A percentile compares a stretch with the other conserved stretches of the same genome.
Conservation (phyloP, 2,888 invertebrate species). For the Odiellus spinosus region DNA sequence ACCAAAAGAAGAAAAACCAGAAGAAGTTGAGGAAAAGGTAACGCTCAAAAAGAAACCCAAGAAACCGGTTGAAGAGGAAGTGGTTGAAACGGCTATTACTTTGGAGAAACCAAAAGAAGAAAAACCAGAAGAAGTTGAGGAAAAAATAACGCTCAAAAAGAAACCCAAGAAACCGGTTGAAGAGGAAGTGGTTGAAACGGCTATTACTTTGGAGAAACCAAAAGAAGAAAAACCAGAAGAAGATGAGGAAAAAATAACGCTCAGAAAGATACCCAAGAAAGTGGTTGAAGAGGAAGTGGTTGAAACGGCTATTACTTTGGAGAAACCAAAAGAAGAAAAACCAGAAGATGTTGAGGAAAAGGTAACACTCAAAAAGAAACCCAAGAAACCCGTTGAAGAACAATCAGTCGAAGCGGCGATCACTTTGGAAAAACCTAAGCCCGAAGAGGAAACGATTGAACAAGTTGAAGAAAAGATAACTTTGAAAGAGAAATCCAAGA, state of each 20-base stretch:
- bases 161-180: slow-evolving; percentile 10
- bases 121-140: slow-evolving; percentile 5
- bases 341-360: slow-evolving; percentile 4
- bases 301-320: not conserved
- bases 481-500: not conserved
- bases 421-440: not conserved
- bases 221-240: slow-evolving; percentile 8
- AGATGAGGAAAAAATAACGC: slow-evolving; percentile 1
- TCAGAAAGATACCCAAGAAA: not conserved
- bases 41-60: slow-evolving; percentile 10
- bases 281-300: not conserved
- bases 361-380: slow-evolving; percentile 5
- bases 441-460: not conserved
- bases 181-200: slow-evolving; percentile 5
- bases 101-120: slow-evolving; percentile 22
- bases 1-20: slow-evolving; percentile 4
- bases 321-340: not conserved
- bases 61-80: slow-evolving; percentile 3
- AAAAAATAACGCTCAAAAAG: slow-evolving; percentile 9
- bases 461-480: not conserved
- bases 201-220: slow-evolving; percentile 7
- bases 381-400: not conserved
- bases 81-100: slow-evolving; percentile 1
- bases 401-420: not conserved
- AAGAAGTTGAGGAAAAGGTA: slow-evolving; percentile 20